A percentile compares a stretch with the other conserved stretches of the same genome.
These are phyloP conservation scores for Girardinus metallicus DNA, from an alignment of 2,797 vertebrate genomes.

Conservation along the genomic window DNA sequence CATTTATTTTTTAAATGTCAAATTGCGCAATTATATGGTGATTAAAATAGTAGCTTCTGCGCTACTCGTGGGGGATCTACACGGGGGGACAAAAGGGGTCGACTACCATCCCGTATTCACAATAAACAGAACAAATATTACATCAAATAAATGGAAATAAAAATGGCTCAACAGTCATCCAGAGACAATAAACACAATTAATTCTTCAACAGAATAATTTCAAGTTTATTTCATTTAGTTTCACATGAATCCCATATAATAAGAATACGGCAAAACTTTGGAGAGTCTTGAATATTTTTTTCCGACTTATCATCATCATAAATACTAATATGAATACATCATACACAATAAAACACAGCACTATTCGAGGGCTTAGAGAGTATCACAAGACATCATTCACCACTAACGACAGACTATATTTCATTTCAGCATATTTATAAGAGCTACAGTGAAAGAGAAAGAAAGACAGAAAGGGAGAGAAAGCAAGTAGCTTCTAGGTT, in stretches of 20 bases:
- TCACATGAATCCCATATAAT: conserved; percentile 82
- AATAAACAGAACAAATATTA: neutral
- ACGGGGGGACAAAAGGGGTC: too few species aligned
- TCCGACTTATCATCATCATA: conserved; percentile 78
- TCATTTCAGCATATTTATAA: conserved; percentile 85
- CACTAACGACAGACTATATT: conserved; percentile 84
- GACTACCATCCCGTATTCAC: too few species aligned
- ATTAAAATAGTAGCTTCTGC: too few species aligned
- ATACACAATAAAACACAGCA: conserved; percentile 84
- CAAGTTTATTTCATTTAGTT: conserved; percentile 83
- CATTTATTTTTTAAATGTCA: too few species aligned
- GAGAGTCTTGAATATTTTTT: conserved; percentile 71
- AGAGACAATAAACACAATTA: conserved; percentile 60
- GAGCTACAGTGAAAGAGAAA: conserved; percentile 77
- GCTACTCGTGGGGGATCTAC: too few species aligned
- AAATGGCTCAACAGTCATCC: neutral
- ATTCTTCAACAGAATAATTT: conserved; percentile 83
- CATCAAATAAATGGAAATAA: too few species aligned
- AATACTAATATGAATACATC: conserved; percentile 84
- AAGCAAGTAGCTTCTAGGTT: conserved; percentile 63
- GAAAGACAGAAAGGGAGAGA: conserved; percentile 53
- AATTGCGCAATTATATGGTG: too few species aligned
- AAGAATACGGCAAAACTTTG: conserved; percentile 81
- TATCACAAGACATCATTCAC: conserved; percentile 85
- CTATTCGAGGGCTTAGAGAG: conserved; percentile 82